phyloP scores from a whole-genome alignment of 2,113 vertebrate genomes.

The Oceanodroma tethys region DNA sequence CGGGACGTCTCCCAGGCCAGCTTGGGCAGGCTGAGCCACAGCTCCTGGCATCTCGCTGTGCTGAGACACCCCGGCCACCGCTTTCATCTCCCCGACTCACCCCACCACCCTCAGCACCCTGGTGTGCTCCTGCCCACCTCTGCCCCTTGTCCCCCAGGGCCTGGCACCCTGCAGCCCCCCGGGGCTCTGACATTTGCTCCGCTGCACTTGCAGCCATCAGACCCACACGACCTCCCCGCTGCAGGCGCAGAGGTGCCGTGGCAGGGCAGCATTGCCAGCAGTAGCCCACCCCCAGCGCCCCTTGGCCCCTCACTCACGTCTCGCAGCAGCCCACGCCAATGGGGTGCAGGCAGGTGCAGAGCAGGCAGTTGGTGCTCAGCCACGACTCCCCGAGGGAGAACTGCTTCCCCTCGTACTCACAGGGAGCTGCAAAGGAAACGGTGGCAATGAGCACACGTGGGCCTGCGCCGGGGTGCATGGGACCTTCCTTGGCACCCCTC shows the following conservation, averaged over 20 bases:
- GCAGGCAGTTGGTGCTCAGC: constrained; percentile 87
- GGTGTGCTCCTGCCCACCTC: neutral
- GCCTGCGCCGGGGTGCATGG: accelerated
- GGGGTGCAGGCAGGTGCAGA: constrained; percentile 92
- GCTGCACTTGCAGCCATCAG: neutral
- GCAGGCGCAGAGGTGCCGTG: neutral
- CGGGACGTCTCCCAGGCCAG: neutral
- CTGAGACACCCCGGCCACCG: accelerated
- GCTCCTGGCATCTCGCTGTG: neutral
- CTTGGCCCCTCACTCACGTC: constrained; percentile 77
- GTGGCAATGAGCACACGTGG: neutral
- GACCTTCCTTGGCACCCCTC: neutral
- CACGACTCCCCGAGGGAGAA: constrained; percentile 87
- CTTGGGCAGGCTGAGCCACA: neutral
- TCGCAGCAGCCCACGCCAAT: constrained; percentile 93
- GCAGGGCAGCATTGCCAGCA: neutral
- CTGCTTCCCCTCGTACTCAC: constrained; percentile 78
- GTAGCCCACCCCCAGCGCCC: neutral
- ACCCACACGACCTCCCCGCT: accelerated
- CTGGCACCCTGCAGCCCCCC: accelerated
- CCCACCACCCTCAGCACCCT: neutral
- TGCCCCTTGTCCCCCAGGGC: neutral
- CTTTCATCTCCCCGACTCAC: neutral
- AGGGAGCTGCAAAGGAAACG: constrained; percentile 76
- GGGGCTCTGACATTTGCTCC: neutral